Conservation (phyloP, 2,113 vertebrate species). For the Oceanites oceanicus region DNA sequence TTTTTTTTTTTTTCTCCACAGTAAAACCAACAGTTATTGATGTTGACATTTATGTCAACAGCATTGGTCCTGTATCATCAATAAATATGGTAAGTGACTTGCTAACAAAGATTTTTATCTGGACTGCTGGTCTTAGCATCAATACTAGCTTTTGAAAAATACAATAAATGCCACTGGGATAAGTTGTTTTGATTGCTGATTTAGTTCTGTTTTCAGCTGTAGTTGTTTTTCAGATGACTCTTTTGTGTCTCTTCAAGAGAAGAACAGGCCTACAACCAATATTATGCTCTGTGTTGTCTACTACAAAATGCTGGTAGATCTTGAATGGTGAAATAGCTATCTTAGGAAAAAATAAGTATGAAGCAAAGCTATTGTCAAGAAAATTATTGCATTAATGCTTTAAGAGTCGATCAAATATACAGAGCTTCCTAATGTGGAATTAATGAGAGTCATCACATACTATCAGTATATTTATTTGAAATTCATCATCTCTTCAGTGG, state of each 20-base stretch:
- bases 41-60: conserved; percentile 95
- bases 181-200: background rate
- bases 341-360: background rate
- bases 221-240: background rate
- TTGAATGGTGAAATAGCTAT: background rate
- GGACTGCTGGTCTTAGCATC: background rate
- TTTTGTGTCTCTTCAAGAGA: background rate
- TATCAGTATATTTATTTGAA: background rate
- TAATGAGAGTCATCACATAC: background rate
- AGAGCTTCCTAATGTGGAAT: background rate
- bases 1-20: conserved; percentile 66
- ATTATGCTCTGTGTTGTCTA: background rate
- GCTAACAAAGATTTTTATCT: conserved; percentile 37
- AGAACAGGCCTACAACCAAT: background rate
- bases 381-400: background rate
- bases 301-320: background rate
- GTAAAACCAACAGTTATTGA: conserved; percentile 93
- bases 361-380: background rate
- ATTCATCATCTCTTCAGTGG: background rate
- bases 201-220: background rate
- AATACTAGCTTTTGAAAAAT: background rate
- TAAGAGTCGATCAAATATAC: background rate
- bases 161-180: background rate
- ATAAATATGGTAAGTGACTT: conserved; percentile 93
- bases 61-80: conserved; percentile 95